Evolutionary conservation across 1,140 invertebrate genomes (phyloP), one percentile per base, ranked within the genome.

Genomic region (Scaptomyza hsui): DNA sequence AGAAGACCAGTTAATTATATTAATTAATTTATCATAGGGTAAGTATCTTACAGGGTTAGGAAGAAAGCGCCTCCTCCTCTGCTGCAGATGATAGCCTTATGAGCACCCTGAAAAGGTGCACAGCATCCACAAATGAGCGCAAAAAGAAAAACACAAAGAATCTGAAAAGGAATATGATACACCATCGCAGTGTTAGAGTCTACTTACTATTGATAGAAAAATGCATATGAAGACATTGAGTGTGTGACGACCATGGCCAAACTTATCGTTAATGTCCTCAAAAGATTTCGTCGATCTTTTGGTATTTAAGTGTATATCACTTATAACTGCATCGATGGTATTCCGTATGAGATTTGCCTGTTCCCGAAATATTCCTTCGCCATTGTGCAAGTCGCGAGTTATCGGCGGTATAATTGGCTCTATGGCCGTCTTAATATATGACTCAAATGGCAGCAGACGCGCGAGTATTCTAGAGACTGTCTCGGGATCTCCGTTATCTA

Each of bases 111-210:
- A 37, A 35, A 16, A 24, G 51, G 1, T 52, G 26, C 68, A 24
- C 47, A 45, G 77, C 97, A 95, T 41, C 97, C 97, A 91, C 96
- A 98, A 65, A 97, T 92, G n/a, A 98, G 92, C 4, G 97, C 97
- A 75, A 93, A 48, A 93, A 94, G 72, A 95, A 93, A 79, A 94
- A 95, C 47, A 16, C 70, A 6, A 1, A 91, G 52, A 48, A 91
- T 71, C 89, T 68, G 12, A 10, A 3, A 10, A 21, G 7, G 9
- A 9, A 29, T 29, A 29, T 29, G 7, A 29, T 9, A 0, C 9
- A 9, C 0, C 6, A 29, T 29, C 7, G 7, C 2, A 4, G 19
- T 6, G 7, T 9, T 29, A 29, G 0, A 29, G 4, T 26, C 3
- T 4, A 69, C 69, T 76, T 76, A 91, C 92, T 56, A 94, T 61